Percentiles rank a stretch among this genome's conserved stretches.
These are phyloP conservation scores for Rhabditophanes sp. DNA, from an alignment of 2,888 invertebrate genomes.

Conservation along the genomic window DNA sequence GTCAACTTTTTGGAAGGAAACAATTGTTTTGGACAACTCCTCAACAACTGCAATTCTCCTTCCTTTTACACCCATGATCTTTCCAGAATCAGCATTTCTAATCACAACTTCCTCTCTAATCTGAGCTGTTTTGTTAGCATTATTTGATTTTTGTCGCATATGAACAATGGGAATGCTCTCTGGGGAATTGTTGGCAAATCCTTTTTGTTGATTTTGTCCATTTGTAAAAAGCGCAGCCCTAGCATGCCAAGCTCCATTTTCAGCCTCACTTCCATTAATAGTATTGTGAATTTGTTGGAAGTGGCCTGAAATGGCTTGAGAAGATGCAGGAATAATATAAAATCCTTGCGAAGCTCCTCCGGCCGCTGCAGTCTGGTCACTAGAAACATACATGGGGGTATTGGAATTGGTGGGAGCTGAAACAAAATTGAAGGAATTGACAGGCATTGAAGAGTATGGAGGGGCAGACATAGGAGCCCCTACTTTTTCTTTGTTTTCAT, in stretches of 20 bases:
- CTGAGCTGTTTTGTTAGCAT: conserved; percentile 48
- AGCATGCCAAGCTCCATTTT: too few species aligned
- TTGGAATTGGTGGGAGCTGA: conserved; percentile 10
- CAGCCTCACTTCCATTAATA: too few species aligned
- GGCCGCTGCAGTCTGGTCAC: conserved; percentile 1
- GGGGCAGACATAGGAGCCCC: too few species aligned
- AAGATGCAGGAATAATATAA: too few species aligned
- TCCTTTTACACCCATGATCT: conserved; percentile 98
- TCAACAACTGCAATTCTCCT: conserved; percentile 94
- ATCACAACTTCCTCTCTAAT: conserved; percentile 87
- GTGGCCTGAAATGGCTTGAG: too few species aligned
- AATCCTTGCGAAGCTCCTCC: conserved; percentile 3
- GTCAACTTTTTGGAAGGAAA: conserved; percentile 90
- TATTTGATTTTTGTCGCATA: too few species aligned
- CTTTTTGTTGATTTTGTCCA: too few species aligned
- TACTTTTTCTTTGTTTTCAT: background rate
- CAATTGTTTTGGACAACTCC: conserved; percentile 91
- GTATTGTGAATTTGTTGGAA: too few species aligned
- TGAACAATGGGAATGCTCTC: too few species aligned
- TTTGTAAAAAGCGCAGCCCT: too few species aligned
- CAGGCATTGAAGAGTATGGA: conserved; percentile 5
- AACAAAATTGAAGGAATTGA: conserved; percentile 10
- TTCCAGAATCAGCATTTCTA: conserved; percentile 81
- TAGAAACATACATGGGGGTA: conserved; percentile 4
- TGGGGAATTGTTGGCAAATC: too few species aligned